Percentiles rank a stretch among this genome's conserved stretches.
These are phyloP conservation scores for Furnarius figulus DNA, from an alignment of 2,113 vertebrate genomes.

Conservation along the genomic window DNA sequence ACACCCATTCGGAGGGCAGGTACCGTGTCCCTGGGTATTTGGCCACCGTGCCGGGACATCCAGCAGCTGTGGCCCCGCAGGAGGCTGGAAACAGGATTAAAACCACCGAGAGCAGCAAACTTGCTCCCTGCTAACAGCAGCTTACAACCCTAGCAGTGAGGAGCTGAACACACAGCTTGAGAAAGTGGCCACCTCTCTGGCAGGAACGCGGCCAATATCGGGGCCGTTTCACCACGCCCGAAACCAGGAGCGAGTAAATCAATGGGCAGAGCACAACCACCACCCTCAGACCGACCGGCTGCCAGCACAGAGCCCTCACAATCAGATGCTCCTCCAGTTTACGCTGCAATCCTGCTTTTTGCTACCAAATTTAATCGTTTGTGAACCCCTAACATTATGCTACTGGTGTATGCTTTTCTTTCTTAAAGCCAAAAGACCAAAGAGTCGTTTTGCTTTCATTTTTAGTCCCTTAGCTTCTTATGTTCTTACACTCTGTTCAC, in stretches of 20 bases:
- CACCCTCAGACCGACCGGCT: accelerated
- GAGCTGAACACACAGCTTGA: not conserved
- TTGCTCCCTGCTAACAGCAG: not conserved
- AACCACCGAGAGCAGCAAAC: not conserved
- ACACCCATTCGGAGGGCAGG: too few relatives aligned
- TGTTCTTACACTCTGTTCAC: not conserved
- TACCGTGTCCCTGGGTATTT: accelerated
- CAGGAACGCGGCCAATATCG: not conserved
- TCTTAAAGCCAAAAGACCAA: not conserved
- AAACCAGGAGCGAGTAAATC: not conserved
- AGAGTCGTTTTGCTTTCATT: not conserved
- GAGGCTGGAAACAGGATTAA: not conserved
- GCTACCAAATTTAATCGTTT: accelerated
- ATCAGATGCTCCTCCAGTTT: accelerated
- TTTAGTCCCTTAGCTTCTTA: not conserved
- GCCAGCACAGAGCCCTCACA: not conserved
- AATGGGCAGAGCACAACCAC: not conserved
- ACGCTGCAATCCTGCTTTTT: accelerated
- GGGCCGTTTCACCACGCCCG: accelerated
- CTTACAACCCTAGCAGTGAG: not conserved
- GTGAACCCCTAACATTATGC: accelerated
- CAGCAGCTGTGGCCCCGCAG: not conserved
- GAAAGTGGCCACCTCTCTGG: not conserved
- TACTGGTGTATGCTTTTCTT: accelerated
- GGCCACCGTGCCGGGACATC: not conserved